A percentile compares a stretch with the other conserved stretches of the same genome.
Conservation (phyloP, 1,140 invertebrate genomes). For the Cecropterus lyciades region DNA sequence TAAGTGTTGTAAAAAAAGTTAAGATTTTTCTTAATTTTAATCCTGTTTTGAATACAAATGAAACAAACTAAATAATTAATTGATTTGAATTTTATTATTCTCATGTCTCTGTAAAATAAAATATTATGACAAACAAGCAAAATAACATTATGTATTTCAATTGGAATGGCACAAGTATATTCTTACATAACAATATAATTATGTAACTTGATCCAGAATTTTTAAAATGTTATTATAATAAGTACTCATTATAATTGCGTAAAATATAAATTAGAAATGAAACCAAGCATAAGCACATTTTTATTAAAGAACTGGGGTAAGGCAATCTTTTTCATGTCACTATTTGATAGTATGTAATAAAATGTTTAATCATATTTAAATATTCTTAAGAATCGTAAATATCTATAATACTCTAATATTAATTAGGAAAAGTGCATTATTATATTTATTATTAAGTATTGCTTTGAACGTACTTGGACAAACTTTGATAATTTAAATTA, state of each 20-base stretch:
- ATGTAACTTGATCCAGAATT: too few species aligned
- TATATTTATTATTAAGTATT: constrained; percentile 12
- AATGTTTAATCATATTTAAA: too few species aligned
- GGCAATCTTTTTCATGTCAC: too few species aligned
- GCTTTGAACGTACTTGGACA: constrained; percentile 6
- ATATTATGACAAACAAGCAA: constrained; percentile 6
- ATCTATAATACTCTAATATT: not conserved
- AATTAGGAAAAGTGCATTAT: constrained; percentile 25
- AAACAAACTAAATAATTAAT: constrained; percentile 5
- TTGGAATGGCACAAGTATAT: constrained; percentile 7
- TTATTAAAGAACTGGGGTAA: constrained; percentile 12
- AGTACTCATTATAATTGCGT: too few species aligned
- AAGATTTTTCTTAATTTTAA: too few species aligned
- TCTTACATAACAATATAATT: too few species aligned
- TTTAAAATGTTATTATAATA: too few species aligned
- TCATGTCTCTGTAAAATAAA: constrained; percentile 4
- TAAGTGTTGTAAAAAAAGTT: not conserved
- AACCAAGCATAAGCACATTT: not conserved
- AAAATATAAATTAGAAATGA: too few species aligned
- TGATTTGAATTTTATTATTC: constrained; percentile 8
- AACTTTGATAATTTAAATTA: not conserved
- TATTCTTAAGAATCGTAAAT: constrained; percentile 6
- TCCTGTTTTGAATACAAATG: not conserved
- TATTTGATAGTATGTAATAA: constrained; percentile 9
- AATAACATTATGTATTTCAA: constrained; percentile 1